Evolutionary conservation across 2,888 invertebrate species (phyloP), one percentile per base, ranked within the genome.

Genomic region (Tetragonula carbonaria): DNA sequence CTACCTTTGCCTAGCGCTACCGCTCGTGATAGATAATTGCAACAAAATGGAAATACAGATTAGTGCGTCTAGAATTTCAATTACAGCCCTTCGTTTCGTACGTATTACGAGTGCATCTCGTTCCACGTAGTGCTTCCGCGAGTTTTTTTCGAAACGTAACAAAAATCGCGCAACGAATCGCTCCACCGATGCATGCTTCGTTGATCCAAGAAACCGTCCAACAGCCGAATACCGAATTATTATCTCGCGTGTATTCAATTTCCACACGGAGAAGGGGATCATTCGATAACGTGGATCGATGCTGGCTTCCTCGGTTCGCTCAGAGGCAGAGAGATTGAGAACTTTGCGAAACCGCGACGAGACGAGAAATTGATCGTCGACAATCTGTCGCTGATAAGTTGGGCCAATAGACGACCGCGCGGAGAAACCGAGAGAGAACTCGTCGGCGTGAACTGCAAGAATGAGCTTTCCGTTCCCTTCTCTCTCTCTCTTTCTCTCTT

Each of bases 361-460:
- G 77, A 53, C 28, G 73, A 51, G 51, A 67, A 45, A 66, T 78
- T n/a, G 73, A 71, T 72, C 71, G 72, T 53, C 23, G 78, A 67
- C 74, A 21, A 51, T 63, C 51, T 16, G 66, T 72, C 45, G 71
- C 4, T 62, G 53, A 55, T 72, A 62, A 78, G 38, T 59, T 16
- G 33, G 33, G 6, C 33, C 57, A 45, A 45, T 45, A 45, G 23
- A 45, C 28, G 23, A 33, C 71, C n/a, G 8, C 14, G 23, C 23
- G 33, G 4, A 38, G 6, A 45, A 23, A 55, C 8, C 28, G 53
- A 28, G 33, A 13, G 68, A 38, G 55, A 0, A 16, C 4, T 2
- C 13, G 23, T 4, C 14, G n/a, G 21, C 33, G 28, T 21, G 14
- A 59, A 59, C 33, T 21, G 57, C 57, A 57, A 51, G 45, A 45